These are phyloP conservation scores for Drosophila pandora DNA, from an alignment of 1,140 invertebrate genomes.

Conservation along the genomic window DNA sequence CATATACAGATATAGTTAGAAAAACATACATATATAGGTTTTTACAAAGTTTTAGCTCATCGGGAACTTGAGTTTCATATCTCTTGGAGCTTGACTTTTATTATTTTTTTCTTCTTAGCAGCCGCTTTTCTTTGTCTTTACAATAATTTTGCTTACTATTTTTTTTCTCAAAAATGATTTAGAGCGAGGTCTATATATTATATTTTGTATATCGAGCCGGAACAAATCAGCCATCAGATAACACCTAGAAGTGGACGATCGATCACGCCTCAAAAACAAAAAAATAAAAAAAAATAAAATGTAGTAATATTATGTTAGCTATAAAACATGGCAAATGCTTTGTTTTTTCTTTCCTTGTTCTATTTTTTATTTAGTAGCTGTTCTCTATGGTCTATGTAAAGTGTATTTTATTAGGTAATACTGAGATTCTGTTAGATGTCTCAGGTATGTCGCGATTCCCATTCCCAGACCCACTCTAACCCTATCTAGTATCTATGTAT, in stretches of 20 bases:
- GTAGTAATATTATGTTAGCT: conserved; percentile 5
- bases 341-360: conserved; percentile 5
- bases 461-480: conserved; percentile 35
- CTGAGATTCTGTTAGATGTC: conserved; percentile 78
- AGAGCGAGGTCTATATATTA: conserved; percentile 28
- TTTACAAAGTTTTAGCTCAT: conserved; percentile 16
- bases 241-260: conserved; percentile 44
- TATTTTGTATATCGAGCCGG: conserved; percentile 6
- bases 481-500: conserved; percentile 46
- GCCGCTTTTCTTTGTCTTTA: conserved; percentile 47
- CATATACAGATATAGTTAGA: conserved; percentile 36
- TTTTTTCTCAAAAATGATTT: conserved; percentile 1
- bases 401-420: conserved; percentile 69
- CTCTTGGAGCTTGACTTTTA: conserved; percentile 28
- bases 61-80: conserved; percentile 39
- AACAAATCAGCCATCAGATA: conserved; percentile 18
- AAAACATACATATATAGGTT: conserved; percentile 23
- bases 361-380: conserved; percentile 2
- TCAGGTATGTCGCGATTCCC: conserved; percentile 44
- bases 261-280: neutral
- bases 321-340: conserved; percentile 50
- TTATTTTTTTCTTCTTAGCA: conserved; percentile 15
- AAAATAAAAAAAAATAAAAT: neutral
- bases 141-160: conserved; percentile 35
- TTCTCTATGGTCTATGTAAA: conserved; percentile 34